These are phyloP conservation scores for Nyctibius grandis DNA, from an alignment of 2,797 vertebrate genomes.

Conservation along the genomic window DNA sequence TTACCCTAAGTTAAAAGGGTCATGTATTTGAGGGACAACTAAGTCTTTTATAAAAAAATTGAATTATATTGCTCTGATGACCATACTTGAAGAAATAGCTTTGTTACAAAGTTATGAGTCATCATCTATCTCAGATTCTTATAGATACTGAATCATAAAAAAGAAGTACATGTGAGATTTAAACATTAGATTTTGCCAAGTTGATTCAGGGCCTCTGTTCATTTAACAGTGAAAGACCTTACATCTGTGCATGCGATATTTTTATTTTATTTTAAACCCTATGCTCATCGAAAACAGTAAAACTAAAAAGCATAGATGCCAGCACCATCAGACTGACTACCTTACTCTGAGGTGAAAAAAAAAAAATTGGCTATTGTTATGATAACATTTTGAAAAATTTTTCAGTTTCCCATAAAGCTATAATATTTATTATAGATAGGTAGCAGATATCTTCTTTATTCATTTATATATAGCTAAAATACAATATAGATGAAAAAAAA, in stretches of 20 bases:
- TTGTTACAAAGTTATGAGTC: not conserved
- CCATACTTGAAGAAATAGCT: not conserved
- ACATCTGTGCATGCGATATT: too few relatives aligned
- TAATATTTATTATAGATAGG: not conserved
- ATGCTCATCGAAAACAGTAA: not conserved
- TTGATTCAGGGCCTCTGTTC: not conserved
- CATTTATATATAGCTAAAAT: not conserved
- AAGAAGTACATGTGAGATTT: not conserved
- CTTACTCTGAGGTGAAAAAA: not conserved
- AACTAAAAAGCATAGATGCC: not conserved
- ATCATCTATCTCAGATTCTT: not conserved
- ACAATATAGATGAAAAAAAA: not conserved
- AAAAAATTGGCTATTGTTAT: not conserved
- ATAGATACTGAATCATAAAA: not conserved
- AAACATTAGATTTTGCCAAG: not conserved
- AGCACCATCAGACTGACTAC: not conserved
- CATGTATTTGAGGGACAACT: not conserved
- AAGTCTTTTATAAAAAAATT: not conserved
- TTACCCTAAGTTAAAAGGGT: not conserved
- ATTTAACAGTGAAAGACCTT: not conserved
- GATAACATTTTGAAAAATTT: not conserved
- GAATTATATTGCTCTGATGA: not conserved
- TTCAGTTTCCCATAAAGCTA: not conserved
- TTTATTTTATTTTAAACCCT: not conserved
- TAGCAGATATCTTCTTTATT: not conserved